A percentile compares a stretch with the other conserved stretches of the same genome.
phyloP scores from a whole-genome alignment of 2,797 vertebrate genomes.

The Danionella dracula region DNA sequence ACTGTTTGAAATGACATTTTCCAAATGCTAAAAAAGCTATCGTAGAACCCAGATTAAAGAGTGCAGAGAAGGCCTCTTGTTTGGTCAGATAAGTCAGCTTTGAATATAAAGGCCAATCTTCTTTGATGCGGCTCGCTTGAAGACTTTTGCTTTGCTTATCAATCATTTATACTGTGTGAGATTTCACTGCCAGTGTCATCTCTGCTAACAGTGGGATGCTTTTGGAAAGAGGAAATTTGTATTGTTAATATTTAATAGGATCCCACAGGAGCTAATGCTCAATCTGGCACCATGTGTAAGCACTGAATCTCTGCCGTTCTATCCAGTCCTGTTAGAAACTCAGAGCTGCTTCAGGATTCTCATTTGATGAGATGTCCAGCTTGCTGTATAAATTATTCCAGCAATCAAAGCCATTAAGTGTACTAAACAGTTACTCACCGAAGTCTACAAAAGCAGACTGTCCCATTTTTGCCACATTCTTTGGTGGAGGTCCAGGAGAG shows the following conservation, averaged over 20 bases:
- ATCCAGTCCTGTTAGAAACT: neutral
- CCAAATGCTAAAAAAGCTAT: constrained; percentile 48
- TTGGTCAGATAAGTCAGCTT: constrained; percentile 57
- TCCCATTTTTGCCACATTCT: constrained; percentile 60
- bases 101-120: constrained; percentile 46
- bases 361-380: neutral
- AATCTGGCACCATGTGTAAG: constrained; percentile 50
- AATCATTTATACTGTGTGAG: constrained; percentile 40
- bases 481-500: constrained; percentile 41
- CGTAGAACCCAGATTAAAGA: constrained; percentile 29
- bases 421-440: constrained; percentile 70
- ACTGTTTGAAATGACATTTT: constrained; percentile 54
- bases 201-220: constrained; percentile 48
- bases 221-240: constrained; percentile 55
- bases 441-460: constrained; percentile 93
- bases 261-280: constrained; percentile 54
- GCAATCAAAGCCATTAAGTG: neutral
- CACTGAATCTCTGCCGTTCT: neutral
- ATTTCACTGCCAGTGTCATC: constrained; percentile 29
- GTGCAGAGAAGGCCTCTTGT: constrained; percentile 51
- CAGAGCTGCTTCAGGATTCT: neutral
- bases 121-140: constrained; percentile 5
- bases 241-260: constrained; percentile 67
- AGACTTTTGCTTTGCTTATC: constrained; percentile 28
- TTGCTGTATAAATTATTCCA: neutral